These are phyloP conservation scores for Chrysopilus asiliformis DNA, from an alignment of 2,888 invertebrate species.

Conservation along the genomic window DNA sequence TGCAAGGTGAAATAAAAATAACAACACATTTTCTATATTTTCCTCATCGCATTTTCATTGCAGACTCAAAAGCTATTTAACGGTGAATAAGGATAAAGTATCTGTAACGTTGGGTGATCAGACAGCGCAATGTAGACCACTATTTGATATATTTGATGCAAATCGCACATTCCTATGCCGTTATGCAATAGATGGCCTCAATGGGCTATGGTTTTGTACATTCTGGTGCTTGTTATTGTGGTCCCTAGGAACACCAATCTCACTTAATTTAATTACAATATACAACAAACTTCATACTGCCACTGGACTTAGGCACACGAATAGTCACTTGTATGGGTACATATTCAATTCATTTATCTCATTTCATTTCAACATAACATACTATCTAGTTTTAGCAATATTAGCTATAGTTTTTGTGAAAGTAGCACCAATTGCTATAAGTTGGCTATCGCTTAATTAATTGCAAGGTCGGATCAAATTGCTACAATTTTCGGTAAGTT, in stretches of 20 bases:
- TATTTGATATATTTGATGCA: conserved; percentile 56
- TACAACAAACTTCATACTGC: conserved; percentile 24
- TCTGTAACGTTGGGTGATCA: conserved; percentile 46
- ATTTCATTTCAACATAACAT: not conserved
- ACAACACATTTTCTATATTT: not conserved
- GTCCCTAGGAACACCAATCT: conserved; percentile 47
- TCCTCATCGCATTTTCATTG: too few relatives aligned
- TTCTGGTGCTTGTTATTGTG: conserved; percentile 43
- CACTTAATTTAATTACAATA: conserved; percentile 41
- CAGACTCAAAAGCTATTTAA: conserved; percentile 50
- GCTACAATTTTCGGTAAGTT: too few relatives aligned
- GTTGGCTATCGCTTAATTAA: too few relatives aligned
- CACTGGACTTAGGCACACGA: conserved; percentile 11
- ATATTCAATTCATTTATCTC: conserved; percentile 6
- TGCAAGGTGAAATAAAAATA: conserved; percentile 22
- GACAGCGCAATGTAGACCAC: conserved; percentile 56
- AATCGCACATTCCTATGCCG: conserved; percentile 40
- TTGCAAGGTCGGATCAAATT: too few relatives aligned
- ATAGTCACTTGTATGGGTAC: conserved; percentile 20
- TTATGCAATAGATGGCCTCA: conserved; percentile 35
- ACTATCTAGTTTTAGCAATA: not conserved
- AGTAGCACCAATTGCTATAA: too few relatives aligned
- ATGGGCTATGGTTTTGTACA: conserved; percentile 57
- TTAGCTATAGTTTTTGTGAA: too few relatives aligned
- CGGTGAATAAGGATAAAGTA: conserved; percentile 54